These are phyloP conservation scores for Holotrichia oblita DNA, from an alignment of 1,140 invertebrate species.

Conservation along the genomic window DNA sequence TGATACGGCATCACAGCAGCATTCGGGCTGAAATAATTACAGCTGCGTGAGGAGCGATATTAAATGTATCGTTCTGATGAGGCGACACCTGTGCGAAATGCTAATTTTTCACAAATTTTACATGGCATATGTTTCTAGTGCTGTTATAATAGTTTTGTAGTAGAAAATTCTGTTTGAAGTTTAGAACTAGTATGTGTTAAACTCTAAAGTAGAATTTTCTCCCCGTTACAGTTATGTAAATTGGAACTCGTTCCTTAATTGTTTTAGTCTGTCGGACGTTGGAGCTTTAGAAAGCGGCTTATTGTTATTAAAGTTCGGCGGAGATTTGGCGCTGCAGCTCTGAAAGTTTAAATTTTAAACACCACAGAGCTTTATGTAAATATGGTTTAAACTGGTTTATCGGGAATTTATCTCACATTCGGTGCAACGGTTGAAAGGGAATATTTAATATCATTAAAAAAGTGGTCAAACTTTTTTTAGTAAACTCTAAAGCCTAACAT, in stretches of 20 bases:
- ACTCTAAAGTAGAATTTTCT: not conserved
- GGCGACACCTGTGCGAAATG: not conserved
- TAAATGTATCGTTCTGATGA: not conserved
- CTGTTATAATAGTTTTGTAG: too few species aligned
- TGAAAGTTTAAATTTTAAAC: conserved; percentile 2
- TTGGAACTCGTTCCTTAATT: not conserved
- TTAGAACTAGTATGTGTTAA: not conserved
- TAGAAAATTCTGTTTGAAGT: not conserved
- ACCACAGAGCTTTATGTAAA: not conserved
- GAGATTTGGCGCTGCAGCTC: not conserved
- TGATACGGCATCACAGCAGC: not conserved
- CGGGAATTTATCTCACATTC: not conserved
- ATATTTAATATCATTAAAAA: too few species aligned
- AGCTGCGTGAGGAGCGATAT: not conserved
- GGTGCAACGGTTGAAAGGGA: too few species aligned
- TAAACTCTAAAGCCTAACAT: too few species aligned
- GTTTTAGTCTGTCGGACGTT: not conserved
- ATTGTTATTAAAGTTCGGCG: not conserved
- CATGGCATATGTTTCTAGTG: too few species aligned
- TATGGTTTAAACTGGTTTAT: not conserved
- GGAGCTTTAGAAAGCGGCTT: not conserved
- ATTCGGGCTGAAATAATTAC: not conserved
- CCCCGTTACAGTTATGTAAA: not conserved
- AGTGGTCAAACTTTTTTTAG: too few species aligned
- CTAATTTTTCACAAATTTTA: not conserved